These are phyloP conservation scores for Monarcha castaneiventris DNA, from an alignment of 2,113 vertebrate species.

Conservation along the genomic window DNA sequence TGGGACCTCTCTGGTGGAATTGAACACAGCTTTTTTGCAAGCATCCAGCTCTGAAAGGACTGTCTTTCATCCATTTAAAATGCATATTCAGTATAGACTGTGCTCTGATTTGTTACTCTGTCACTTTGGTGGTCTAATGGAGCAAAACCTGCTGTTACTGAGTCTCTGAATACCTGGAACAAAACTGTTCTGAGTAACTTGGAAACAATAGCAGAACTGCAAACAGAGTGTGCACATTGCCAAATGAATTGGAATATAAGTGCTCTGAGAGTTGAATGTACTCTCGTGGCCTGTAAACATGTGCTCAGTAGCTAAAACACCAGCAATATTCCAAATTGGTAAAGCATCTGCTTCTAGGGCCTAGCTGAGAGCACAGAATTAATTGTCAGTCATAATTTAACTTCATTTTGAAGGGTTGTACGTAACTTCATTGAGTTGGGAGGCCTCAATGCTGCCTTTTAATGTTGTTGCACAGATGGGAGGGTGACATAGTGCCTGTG, in stretches of 20 bases:
- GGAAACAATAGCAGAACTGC: slow-evolving; percentile 24
- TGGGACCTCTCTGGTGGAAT: not conserved
- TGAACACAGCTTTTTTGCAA: not conserved
- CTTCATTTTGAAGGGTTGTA: not conserved
- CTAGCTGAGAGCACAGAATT: slow-evolving; percentile 31
- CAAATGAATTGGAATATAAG: slow-evolving; percentile 66
- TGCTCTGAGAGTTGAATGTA: slow-evolving; percentile 8
- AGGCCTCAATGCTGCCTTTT: not conserved
- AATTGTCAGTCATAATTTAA: slow-evolving; percentile 37
- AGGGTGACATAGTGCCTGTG: not conserved
- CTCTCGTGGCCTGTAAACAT: slow-evolving; percentile 46
- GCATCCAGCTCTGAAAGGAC: not conserved
- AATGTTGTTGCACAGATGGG: not conserved
- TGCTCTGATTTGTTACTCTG: slow-evolving; percentile 53
- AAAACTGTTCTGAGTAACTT: slow-evolving; percentile 38
- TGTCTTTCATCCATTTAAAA: slow-evolving; percentile 17
- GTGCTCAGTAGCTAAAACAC: slow-evolving; percentile 43
- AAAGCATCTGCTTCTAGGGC: slow-evolving; percentile 37
- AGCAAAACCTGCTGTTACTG: slow-evolving; percentile 58
- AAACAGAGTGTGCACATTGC: not conserved
- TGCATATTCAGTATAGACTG: not conserved
- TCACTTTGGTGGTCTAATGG: slow-evolving; percentile 47
- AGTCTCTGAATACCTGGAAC: slow-evolving; percentile 46
- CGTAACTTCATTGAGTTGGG: not conserved
- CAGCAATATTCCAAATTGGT: slow-evolving; percentile 32